phyloP scores from a whole-genome alignment of 2,888 invertebrate species.

The Cataglyphis albicans region DNA sequence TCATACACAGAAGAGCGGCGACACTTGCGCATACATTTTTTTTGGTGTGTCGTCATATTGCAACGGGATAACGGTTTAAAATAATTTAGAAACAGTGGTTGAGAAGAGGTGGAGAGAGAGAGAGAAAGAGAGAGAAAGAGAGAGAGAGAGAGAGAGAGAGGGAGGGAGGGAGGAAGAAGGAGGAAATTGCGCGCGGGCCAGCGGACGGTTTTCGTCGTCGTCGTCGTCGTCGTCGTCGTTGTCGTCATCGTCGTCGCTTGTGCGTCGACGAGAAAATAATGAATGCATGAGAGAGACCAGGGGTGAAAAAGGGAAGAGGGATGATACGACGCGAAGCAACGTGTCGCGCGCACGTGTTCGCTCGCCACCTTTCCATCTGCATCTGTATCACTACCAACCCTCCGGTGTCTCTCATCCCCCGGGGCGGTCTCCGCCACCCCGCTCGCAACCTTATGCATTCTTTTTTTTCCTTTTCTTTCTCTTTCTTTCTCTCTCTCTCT shows the following conservation, averaged over 20 bases:
- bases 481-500: background rate
- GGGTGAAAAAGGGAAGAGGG: conserved; percentile 45
- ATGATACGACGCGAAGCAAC: conserved; percentile 61
- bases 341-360: conserved; percentile 57
- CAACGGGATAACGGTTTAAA: conserved; percentile 72
- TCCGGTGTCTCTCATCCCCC: conserved; percentile 16
- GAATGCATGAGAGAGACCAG: conserved; percentile 66
- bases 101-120: background rate
- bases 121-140: background rate
- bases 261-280: conserved; percentile 73
- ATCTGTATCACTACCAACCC: conserved; percentile 26
- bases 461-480: conserved; percentile 37
- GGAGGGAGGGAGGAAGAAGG: too few species aligned
- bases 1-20: conserved; percentile 46
- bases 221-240: conserved; percentile 6
- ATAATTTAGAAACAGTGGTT: conserved; percentile 71
- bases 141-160: background rate
- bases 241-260: conserved; percentile 48
- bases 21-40: conserved; percentile 64
- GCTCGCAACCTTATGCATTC: background rate
- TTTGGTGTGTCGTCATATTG: conserved; percentile 68
- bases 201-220: conserved; percentile 31
- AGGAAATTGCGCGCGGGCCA: background rate
- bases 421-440: conserved; percentile 6
- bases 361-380: conserved; percentile 29